Evolutionary conservation across 2,888 invertebrate species (phyloP).

Genomic region (Drosophila dives): DNA sequence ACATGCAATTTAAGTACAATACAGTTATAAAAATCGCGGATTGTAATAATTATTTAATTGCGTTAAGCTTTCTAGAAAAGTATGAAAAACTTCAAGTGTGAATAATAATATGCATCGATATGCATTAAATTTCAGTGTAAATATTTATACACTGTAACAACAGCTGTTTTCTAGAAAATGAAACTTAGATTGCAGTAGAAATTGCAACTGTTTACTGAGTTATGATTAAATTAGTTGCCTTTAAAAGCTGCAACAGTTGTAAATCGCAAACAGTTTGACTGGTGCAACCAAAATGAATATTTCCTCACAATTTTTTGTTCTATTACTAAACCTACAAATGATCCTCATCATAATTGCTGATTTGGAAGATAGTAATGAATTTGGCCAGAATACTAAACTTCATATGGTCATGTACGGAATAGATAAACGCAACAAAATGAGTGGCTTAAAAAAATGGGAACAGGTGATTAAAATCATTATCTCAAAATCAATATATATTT

Average conservation of each 20-base stretch:
- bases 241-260: not conserved
- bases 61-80: rapidly evolving
- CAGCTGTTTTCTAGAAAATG: not conserved
- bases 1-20: not conserved
- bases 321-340: not conserved
- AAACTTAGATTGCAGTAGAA: not conserved
- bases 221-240: not conserved
- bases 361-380: not conserved
- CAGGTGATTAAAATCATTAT: not conserved
- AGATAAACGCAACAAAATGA: not conserved
- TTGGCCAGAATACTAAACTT: not conserved
- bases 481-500: not conserved
- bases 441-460: not conserved
- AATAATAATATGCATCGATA: not conserved
- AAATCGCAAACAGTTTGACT: not conserved
- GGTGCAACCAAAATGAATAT: not conserved
- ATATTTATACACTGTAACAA: not conserved
- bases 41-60: not conserved
- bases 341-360: not conserved
- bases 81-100: not conserved
- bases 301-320: not conserved
- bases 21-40: not conserved
- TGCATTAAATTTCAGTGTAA: not conserved
- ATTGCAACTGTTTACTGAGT: not conserved
- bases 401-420: not conserved